These are phyloP conservation scores for Abramis brama DNA, from an alignment of 2,113 vertebrate genomes.

Conservation along the genomic window DNA sequence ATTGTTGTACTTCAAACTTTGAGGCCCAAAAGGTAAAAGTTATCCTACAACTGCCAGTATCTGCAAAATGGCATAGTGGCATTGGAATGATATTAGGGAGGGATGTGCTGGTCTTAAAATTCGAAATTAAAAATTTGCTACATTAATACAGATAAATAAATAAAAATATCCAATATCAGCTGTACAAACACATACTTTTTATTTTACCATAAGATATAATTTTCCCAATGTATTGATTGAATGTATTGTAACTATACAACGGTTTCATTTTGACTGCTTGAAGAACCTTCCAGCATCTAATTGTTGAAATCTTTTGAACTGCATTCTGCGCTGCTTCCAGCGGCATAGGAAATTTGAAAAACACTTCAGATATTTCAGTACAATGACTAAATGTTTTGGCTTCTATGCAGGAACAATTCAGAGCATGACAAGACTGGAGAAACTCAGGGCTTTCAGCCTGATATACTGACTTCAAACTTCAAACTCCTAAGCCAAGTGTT, in stretches of 20 bases:
- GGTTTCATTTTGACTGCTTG: background rate
- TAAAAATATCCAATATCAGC: too few species aligned
- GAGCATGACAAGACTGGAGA: conserved; percentile 66
- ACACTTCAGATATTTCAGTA: conserved; percentile 67
- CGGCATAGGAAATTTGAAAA: conserved; percentile 52
- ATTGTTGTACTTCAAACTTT: conserved; percentile 1
- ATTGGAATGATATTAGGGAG: background rate
- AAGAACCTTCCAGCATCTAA: background rate
- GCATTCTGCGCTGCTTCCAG: conserved; percentile 24
- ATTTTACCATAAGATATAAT: too few species aligned
- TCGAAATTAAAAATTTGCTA: too few species aligned
- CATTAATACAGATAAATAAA: too few species aligned
- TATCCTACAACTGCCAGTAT: background rate
- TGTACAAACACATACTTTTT: too few species aligned
- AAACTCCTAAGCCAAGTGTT: background rate
- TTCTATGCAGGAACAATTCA: conserved; percentile 57
- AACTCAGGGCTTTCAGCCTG: conserved; percentile 48
- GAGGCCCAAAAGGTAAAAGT: background rate
- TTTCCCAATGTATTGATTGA: background rate
- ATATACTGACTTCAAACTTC: conserved; percentile 46
- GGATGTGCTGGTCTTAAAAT: background rate
- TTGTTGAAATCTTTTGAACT: background rate
- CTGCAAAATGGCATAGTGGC: background rate
- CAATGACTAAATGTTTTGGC: conserved; percentile 62
- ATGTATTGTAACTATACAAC: background rate